Percentiles rank a stretch among this genome's conserved stretches.
Evolutionary conservation across 1,140 invertebrate genomes (phyloP).

Genomic region (Lineus longissimus): DNA sequence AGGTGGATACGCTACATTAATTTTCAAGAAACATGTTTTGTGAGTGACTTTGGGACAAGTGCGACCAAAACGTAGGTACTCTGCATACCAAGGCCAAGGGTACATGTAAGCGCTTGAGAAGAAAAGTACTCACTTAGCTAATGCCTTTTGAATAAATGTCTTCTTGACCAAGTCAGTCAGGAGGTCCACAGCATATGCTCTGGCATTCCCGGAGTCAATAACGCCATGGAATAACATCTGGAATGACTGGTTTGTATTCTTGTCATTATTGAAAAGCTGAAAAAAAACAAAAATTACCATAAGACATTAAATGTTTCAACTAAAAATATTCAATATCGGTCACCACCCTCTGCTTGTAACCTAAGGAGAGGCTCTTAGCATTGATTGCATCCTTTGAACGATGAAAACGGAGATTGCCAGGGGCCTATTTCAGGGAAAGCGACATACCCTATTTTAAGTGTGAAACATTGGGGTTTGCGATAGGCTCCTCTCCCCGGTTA

Average conservation of each 20-base stretch:
- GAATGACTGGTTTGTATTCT: constrained; percentile 42
- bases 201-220: constrained; percentile 21
- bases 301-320: not conserved
- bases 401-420: too few species aligned
- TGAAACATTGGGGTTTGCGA: too few species aligned
- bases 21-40: too few species aligned
- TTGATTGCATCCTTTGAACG: too few species aligned
- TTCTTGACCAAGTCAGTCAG: constrained; percentile 39
- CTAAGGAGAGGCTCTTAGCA: too few species aligned
- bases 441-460: too few species aligned
- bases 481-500: too few species aligned
- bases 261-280: constrained; percentile 36
- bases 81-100: not conserved
- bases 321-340: constrained; percentile 1
- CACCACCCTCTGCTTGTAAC: too few species aligned
- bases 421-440: too few species aligned
- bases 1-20: not conserved
- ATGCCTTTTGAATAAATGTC: constrained; percentile 30
- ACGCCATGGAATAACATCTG: constrained; percentile 44
- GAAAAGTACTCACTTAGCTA: constrained; percentile 30
- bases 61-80: too few species aligned
- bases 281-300: constrained; percentile 7
- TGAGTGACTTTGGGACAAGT: too few species aligned
- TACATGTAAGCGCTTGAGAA: not conserved
- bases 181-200: constrained; percentile 42